Evolutionary conservation across 1,140 invertebrate species (phyloP).

Genomic region (Mya arenaria): DNA sequence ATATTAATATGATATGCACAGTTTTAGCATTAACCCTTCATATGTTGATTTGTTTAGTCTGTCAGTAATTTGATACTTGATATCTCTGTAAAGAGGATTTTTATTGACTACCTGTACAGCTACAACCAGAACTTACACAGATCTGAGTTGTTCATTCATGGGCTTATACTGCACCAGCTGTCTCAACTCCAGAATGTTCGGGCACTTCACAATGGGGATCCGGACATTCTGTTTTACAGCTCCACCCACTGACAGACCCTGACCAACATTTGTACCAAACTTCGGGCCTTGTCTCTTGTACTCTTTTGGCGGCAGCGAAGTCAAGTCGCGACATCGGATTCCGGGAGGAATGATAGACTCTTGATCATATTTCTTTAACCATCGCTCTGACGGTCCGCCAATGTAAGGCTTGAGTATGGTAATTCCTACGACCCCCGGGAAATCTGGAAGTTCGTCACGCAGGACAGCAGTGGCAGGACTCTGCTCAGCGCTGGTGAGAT

Average conservation of each 20-base stretch:
- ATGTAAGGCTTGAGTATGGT: slow-evolving; percentile 77
- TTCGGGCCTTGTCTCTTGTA: slow-evolving; percentile 74
- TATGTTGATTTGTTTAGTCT: too few species aligned
- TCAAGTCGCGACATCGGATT: slow-evolving; percentile 77
- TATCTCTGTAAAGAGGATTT: too few species aligned
- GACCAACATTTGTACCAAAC: slow-evolving; percentile 78
- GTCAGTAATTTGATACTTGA: too few species aligned
- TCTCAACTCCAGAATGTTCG: slow-evolving; percentile 73
- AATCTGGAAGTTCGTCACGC: slow-evolving; percentile 77
- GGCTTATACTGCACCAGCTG: slow-evolving; percentile 79
- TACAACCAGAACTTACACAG: slow-evolving; percentile 66
- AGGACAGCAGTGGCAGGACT: slow-evolving; percentile 78
- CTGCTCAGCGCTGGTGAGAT: slow-evolving; percentile 72
- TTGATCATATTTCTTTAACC: slow-evolving; percentile 78
- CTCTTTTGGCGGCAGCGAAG: slow-evolving; percentile 76
- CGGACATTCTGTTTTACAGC: slow-evolving; percentile 59
- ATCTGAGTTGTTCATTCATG: slow-evolving; percentile 66
- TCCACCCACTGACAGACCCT: slow-evolving; percentile 74
- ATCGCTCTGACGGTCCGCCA: slow-evolving; percentile 72
- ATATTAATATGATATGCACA: too few species aligned
- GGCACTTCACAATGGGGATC: slow-evolving; percentile 76
- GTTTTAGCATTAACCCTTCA: too few species aligned
- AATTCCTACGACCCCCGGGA: slow-evolving; percentile 76
- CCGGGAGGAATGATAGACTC: slow-evolving; percentile 79
- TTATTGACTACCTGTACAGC: neutral